phyloP scores from a whole-genome alignment of 2,888 invertebrate species.

The Trissoscelio sp. region DNA sequence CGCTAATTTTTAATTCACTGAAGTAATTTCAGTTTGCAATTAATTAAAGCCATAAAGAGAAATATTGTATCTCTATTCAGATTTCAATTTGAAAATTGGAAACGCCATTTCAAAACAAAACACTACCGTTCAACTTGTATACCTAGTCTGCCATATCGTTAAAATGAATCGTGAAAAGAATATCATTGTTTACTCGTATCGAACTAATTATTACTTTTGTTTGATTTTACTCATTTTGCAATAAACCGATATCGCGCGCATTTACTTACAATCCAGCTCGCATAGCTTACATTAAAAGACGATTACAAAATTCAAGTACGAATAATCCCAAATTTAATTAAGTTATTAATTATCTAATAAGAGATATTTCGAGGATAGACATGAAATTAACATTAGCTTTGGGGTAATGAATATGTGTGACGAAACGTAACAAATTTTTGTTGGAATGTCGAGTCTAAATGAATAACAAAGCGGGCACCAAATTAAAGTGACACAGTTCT shows the following conservation, averaged over 20 bases:
- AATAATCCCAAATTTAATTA: neutral
- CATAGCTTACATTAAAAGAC: too few species aligned
- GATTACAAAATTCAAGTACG: neutral
- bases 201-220: conserved; percentile 36
- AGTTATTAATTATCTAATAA: neutral
- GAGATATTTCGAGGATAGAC: neutral
- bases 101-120: neutral
- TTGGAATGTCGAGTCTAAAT: neutral
- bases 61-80: neutral
- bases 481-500: conserved; percentile 4
- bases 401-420: neutral
- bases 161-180: too few species aligned
- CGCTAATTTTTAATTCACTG: too few species aligned
- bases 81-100: conserved; percentile 1
- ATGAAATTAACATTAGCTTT: conserved; percentile 11
- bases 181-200: conserved; percentile 27
- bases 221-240: conserved; percentile 24
- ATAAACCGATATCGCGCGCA: neutral
- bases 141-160: too few species aligned
- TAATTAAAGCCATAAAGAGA: too few species aligned
- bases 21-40: too few species aligned
- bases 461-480: neutral
- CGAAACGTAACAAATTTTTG: neutral
- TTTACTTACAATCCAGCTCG: conserved; percentile 1
- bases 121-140: neutral